Evolutionary conservation across 1,140 invertebrate genomes (phyloP).

Genomic region (Nasonia vitripennis): DNA sequence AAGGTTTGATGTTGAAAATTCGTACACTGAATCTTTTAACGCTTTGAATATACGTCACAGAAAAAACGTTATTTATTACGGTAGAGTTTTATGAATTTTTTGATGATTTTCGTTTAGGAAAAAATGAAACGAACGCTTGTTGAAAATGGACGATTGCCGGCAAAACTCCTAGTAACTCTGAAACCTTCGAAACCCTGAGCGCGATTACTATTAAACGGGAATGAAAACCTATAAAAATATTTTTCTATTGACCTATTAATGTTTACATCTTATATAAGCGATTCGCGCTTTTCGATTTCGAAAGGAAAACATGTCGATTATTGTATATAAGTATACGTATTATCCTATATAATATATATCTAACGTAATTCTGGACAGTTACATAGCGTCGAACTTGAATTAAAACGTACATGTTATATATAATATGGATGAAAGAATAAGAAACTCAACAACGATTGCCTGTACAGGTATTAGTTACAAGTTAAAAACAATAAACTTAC

Average conservation of each 20-base stretch:
- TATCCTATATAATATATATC: no score
- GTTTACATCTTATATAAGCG: not conserved
- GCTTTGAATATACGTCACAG: no score
- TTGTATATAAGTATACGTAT: no score
- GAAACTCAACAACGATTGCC: not conserved
- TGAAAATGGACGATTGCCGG: not conserved
- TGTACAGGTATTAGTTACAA: not conserved
- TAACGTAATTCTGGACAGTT: no score
- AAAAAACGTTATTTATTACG: not conserved
- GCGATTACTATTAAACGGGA: conserved; percentile 36
- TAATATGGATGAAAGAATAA: not conserved
- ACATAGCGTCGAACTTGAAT: no score
- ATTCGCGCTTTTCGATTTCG: conserved; percentile 27
- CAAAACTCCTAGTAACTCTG: conserved; percentile 4
- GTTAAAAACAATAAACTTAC: not conserved
- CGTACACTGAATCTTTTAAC: not conserved
- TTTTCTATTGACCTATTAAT: not conserved
- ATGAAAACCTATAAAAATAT: conserved; percentile 35
- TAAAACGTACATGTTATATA: not conserved
- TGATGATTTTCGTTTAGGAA: not conserved
- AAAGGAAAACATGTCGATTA: not conserved
- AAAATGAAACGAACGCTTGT: not conserved
- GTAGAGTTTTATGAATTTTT: not conserved
- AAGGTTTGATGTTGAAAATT: not conserved
- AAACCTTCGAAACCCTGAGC: conserved; percentile 57